Evolutionary conservation across 1,140 invertebrate species (phyloP), one percentile per base, ranked within the genome.

Genomic region (Caenorhabditis brenneri): DNA sequence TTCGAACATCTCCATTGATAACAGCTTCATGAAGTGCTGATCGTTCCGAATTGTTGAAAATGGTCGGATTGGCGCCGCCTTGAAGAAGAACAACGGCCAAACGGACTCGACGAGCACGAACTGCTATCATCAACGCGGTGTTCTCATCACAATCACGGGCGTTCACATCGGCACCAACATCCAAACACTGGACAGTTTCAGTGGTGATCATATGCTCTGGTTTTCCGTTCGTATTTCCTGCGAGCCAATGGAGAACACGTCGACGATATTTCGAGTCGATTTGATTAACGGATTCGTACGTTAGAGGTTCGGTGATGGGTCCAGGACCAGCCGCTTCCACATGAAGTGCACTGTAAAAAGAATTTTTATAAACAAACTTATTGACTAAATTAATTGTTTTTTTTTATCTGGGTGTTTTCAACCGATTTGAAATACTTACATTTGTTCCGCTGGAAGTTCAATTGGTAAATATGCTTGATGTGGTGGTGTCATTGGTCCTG

Each of bases 41-140:
- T 84, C 15, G 53, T 27, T 48, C 88, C 55, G n/a, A 24, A n/a
- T n/a, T 87, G 31, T 83, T 89, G 79, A 90, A 89, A 7, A 86
- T 85, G 29, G 88, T 89, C 6, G 90, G 89, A 33, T 83, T 80
- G 6, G 89, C 89, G 27, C 87, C 87, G 16, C 55, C 85, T 78
- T 90, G 88, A 24, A 91, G 31, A 5, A 91, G 69, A 42, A 89
- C 87, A 29, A 84, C 84, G 19, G 89, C 90, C 24, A 90, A 65
- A 51, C 87, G 87, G 27, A 39, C 78, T 5, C 83, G 65, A 12
- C 87, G 36, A 60, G 87, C 88, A 29, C 88, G 85, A n/a, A 90
- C 89, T 31, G 89, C 89, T 27, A 91, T 69, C 79, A 89, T 88
- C 42, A 90, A 79, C 10, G 89, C 87, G 29, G 89, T 90, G 36